A percentile compares a stretch with the other conserved stretches of the same genome.
These are phyloP conservation scores for Phyllotis vaccarum DNA, from an alignment of 2,797 vertebrate species.

Conservation along the genomic window DNA sequence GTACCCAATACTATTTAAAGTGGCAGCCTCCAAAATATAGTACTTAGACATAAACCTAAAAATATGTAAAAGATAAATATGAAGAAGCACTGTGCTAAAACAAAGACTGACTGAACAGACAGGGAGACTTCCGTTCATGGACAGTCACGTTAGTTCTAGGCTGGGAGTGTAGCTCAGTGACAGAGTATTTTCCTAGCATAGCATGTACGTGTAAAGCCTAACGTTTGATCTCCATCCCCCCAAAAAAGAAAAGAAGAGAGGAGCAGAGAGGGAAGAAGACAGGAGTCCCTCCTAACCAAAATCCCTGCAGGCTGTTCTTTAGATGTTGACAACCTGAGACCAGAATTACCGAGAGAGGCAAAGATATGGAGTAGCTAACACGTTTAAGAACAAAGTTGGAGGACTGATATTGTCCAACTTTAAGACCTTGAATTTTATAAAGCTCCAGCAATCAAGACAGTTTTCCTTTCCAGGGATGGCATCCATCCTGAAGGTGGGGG, in stretches of 20 bases:
- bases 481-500: not conserved
- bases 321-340: not conserved
- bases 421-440: not conserved
- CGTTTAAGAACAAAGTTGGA: not conserved
- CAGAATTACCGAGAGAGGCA: not conserved
- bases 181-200: not conserved
- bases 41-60: not conserved
- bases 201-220: not conserved
- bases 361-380: not conserved
- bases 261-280: too few relatives aligned
- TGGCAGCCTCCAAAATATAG: not conserved
- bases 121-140: not conserved
- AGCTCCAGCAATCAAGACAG: too few relatives aligned
- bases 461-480: not conserved
- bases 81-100: not conserved
- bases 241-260: not conserved
- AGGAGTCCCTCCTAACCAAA: not conserved
- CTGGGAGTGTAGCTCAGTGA: not conserved
- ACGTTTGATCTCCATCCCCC: not conserved
- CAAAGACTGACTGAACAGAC: not conserved
- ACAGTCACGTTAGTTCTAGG: not conserved
- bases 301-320: not conserved
- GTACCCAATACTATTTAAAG: not conserved
- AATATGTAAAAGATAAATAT: not conserved
- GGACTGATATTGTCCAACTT: too few relatives aligned